These are phyloP conservation scores for Cliona cf. orientalis DNA, from an alignment of 37 sponge, comb jelly and placozoan genomes.

Conservation along the genomic window DNA sequence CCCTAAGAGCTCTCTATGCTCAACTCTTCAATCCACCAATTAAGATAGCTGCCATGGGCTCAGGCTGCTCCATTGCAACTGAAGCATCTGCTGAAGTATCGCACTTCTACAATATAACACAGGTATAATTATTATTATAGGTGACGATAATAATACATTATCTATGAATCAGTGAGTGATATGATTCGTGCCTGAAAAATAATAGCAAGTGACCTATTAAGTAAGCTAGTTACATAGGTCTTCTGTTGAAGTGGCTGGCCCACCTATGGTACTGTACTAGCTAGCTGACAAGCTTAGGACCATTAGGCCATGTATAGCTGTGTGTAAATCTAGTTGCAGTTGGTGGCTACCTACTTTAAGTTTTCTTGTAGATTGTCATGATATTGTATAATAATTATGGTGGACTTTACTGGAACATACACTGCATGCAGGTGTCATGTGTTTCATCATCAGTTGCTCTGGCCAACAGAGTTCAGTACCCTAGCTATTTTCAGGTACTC, in stretches of 20 bases:
- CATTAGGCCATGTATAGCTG: too few species aligned
- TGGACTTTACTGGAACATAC: too few species aligned
- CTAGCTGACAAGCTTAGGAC: too few species aligned
- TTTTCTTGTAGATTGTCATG: too few species aligned
- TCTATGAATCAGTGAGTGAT: neutral
- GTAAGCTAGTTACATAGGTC: too few species aligned
- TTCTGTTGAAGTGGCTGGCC: too few species aligned
- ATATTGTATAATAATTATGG: too few species aligned
- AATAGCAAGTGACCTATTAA: too few species aligned
- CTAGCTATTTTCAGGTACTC: slow-evolving; percentile 54
- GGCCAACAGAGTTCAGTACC: slow-evolving; percentile 23
- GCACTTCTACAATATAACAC: slow-evolving; percentile 38
- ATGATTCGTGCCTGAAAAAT: too few species aligned
- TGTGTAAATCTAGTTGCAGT: too few species aligned
- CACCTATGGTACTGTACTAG: too few species aligned
- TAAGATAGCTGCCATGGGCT: slow-evolving; percentile 33
- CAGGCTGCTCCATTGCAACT: slow-evolving; percentile 45
- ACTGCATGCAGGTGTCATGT: slow-evolving; percentile 43
- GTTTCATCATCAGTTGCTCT: slow-evolving; percentile 44
- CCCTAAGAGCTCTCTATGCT: slow-evolving; percentile 1
- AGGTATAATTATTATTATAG: slow-evolving; percentile 1
- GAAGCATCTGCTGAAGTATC: slow-evolving; percentile 33
- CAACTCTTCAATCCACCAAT: slow-evolving; percentile 8
- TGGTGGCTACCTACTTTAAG: too few species aligned
- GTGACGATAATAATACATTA: neutral